Percentiles rank a stretch among this genome's conserved stretches.
These are phyloP conservation scores for Mus spicilegus DNA, from an alignment of 2,113 vertebrate species.

Conservation along the genomic window DNA sequence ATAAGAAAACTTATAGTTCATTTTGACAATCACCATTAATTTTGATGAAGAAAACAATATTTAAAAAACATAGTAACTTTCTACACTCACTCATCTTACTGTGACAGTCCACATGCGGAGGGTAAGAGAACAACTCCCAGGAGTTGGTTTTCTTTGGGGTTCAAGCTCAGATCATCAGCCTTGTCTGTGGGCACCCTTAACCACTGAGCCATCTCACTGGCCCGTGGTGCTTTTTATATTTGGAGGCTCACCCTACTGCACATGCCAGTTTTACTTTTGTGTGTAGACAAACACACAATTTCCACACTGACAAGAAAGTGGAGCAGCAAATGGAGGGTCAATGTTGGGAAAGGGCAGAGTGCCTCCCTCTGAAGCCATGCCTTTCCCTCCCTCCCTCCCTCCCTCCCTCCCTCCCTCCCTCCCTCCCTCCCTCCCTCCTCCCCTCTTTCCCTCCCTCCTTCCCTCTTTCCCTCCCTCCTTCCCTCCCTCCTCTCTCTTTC, in stretches of 20 bases:
- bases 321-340: not conserved
- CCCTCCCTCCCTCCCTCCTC: not conserved
- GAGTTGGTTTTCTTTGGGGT: not conserved
- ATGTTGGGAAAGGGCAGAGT: not conserved
- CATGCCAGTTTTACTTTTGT: not conserved
- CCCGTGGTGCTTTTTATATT: not conserved
- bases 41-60: slow-evolving; percentile 42
- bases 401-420: too few relatives aligned
- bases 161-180: not conserved
- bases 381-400: fast-evolving
- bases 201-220: not conserved
- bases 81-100: not conserved
- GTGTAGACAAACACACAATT: not conserved
- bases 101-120: too few relatives aligned
- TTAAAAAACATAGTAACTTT: not conserved
- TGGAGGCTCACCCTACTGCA: not conserved
- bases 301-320: not conserved
- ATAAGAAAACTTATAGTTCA: slow-evolving; percentile 1
- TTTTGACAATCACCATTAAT: slow-evolving; percentile 4
- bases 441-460: too few relatives aligned
- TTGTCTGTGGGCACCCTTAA: not conserved
- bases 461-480: not conserved
- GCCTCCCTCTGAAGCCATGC: not conserved
- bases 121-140: not conserved
- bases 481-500: not conserved